A percentile compares a stretch with the other conserved stretches of the same genome.
Conservation (phyloP, 2,888 invertebrate genomes). For the Papilio protenor region DNA sequence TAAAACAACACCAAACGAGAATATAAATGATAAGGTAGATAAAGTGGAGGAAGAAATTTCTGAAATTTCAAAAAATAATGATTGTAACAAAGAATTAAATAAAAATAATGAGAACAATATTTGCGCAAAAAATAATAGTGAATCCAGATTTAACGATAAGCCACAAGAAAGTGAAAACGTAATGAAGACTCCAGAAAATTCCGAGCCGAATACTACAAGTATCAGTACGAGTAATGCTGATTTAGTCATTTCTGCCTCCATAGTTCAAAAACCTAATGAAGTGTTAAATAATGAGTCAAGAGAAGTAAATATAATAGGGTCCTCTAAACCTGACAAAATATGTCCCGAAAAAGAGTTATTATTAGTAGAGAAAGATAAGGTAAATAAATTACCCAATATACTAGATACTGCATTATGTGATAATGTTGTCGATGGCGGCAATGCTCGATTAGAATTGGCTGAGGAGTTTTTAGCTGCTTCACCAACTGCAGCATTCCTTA, state of each 20-base stretch:
- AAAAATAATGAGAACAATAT: not conserved
- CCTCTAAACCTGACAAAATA: slow-evolving; percentile 28
- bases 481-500: slow-evolving; percentile 90
- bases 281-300: slow-evolving; percentile 16
- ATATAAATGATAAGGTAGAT: not conserved
- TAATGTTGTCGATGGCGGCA: slow-evolving; percentile 78
- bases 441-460: slow-evolving; percentile 84
- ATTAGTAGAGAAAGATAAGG: slow-evolving; percentile 65
- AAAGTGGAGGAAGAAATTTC: not conserved
- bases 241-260: slow-evolving; percentile 4
- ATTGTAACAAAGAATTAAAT: slow-evolving; percentile 4
- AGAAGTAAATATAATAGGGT: not conserved
- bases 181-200: slow-evolving; percentile 14
- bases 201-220: slow-evolving; percentile 16
- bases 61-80: slow-evolving; percentile 4
- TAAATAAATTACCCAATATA: slow-evolving; percentile 70
- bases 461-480: slow-evolving; percentile 81
- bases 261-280: slow-evolving; percentile 27
- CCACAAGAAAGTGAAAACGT: not conserved
- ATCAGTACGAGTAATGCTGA: slow-evolving; percentile 6
- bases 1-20: slow-evolving; percentile 8
- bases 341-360: slow-evolving; percentile 33
- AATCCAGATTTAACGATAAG: not conserved
- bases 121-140: not conserved
- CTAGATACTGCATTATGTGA: slow-evolving; percentile 75